phyloP scores from a whole-genome alignment of 2,797 vertebrate species.

The Parambassis ranga region DNA sequence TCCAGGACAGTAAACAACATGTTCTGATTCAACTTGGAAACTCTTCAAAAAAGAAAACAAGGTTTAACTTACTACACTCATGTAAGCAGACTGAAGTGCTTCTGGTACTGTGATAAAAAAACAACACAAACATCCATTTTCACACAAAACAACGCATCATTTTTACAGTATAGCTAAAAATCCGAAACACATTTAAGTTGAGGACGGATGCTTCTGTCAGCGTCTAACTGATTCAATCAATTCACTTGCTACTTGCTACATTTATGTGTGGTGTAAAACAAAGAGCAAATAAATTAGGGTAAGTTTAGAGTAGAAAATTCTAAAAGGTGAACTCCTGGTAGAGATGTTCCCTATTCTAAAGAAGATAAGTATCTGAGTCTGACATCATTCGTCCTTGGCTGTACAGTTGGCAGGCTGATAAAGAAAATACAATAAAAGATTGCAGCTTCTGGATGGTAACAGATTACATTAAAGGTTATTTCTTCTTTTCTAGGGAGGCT shows the following conservation, averaged over 20 bases:
- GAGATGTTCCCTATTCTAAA: slow-evolving; percentile 2
- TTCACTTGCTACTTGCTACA: no score
- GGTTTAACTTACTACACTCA: no score
- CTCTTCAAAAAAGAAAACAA: no score
- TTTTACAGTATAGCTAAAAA: no score
- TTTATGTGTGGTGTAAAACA: not conserved
- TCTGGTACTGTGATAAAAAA: no score
- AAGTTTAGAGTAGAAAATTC: not conserved
- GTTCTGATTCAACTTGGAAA: not conserved
- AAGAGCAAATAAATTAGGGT: no score
- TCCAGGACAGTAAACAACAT: not conserved
- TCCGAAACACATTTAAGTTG: no score
- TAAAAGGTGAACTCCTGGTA: not conserved
- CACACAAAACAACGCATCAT: no score
- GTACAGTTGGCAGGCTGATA: slow-evolving; percentile 14
- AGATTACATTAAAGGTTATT: slow-evolving; percentile 29
- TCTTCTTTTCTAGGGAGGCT: slow-evolving; percentile 11
- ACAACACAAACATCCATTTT: no score
- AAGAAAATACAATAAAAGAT: slow-evolving; percentile 33
- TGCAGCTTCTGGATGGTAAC: slow-evolving; percentile 6
- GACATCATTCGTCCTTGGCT: slow-evolving; percentile 46
- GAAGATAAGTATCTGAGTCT: slow-evolving; percentile 15
- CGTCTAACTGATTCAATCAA: no score
- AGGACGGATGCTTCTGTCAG: no score
- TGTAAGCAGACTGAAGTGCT: no score